Base-by-base conservation (phyloP, 23 tunicate species). In the Clavelina lepadiformis region DNA sequence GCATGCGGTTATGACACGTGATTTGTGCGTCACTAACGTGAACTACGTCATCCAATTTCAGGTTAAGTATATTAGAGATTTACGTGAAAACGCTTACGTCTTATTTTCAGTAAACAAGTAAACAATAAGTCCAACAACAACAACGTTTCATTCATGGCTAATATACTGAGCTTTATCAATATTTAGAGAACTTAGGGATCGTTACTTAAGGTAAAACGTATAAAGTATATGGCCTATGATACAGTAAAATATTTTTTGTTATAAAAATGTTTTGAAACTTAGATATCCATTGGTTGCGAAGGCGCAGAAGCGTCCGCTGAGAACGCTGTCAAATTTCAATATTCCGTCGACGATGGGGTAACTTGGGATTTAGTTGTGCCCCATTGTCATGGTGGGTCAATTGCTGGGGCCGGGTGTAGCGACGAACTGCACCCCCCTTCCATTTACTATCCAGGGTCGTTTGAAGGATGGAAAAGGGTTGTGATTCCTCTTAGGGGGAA, bases 31-130 rank as follows among this genome's bases (percentile, higher is more conserved):
- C 38, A 59, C 65, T 18, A 28, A 29, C 23, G 65, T 72, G 11
- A 53, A 79, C 47, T 87, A 73, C 60, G 82, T 87, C 68, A 67
- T 87, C 41, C 80, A 78, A 61, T 87, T 87, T 51, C 65, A 86
- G 55, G 95, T 86, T n/a, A n/a, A n/a, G n/a, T n/a, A n/a, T n/a
- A n/a, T n/a, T n/a, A n/a, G n/a, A n/a, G n/a, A n/a, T n/a, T n/a
- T n/a, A n/a, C n/a, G n/a, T n/a, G n/a, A n/a, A n/a, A n/a, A n/a
- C n/a, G n/a, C n/a, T n/a, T 13, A 19, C 23, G 22, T 54, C 22
- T 54, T 54, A 6, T 54, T 54, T 44, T 13, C 49, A 44, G 15
- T 11, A 44, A 15, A 15, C 15, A 44, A 44, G 15, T 15, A 44
- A 11, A 15, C 15, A 44, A 44, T 15, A n/a, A n/a, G n/a, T n/a